These are phyloP conservation scores for Pherbina coryleti DNA, from an alignment of 2,888 invertebrate species.

Conservation along the genomic window DNA sequence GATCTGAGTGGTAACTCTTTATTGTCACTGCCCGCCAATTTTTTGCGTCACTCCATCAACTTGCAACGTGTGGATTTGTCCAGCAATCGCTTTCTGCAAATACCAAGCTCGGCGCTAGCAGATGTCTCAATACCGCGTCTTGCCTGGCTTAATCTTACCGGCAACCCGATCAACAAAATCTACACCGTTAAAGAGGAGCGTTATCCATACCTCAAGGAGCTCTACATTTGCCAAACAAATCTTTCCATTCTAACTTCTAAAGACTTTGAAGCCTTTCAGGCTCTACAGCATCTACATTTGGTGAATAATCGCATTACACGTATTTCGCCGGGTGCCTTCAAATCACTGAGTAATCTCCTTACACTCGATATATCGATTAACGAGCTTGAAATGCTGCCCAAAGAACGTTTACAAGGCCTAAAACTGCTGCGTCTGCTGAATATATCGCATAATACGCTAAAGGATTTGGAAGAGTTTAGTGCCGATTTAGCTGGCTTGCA, in stretches of 20 bases:
- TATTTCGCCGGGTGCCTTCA: slow-evolving; percentile 88
- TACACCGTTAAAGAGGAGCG: slow-evolving; percentile 78
- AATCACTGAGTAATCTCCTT: slow-evolving; percentile 80
- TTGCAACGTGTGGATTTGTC: slow-evolving; percentile 83
- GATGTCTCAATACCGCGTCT: slow-evolving; percentile 80
- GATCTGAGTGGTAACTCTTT: slow-evolving; percentile 83
- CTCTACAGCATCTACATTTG: slow-evolving; percentile 80
- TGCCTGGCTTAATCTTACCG: slow-evolving; percentile 84
- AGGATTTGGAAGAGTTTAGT: slow-evolving; percentile 85
- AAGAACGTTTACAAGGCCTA: slow-evolving; percentile 86
- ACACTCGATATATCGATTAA: slow-evolving; percentile 86
- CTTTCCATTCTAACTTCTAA: slow-evolving; percentile 85
- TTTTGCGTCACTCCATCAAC: slow-evolving; percentile 80
- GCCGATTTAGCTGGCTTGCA: slow-evolving; percentile 82
- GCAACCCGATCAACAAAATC: slow-evolving; percentile 83
- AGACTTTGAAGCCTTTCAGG: slow-evolving; percentile 87
- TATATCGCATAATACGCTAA: slow-evolving; percentile 85
- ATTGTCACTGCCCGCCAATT: slow-evolving; percentile 83
- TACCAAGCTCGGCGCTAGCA: slow-evolving; percentile 81
- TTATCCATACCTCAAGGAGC: slow-evolving; percentile 84
- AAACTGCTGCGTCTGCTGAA: slow-evolving; percentile 81
- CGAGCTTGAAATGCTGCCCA: slow-evolving; percentile 84
- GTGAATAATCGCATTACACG: slow-evolving; percentile 81
- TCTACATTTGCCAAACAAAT: slow-evolving; percentile 84
- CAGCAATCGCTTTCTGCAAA: slow-evolving; percentile 82